Conservation (phyloP, 2,888 invertebrate species). For the Masnerella sp. region DNA sequence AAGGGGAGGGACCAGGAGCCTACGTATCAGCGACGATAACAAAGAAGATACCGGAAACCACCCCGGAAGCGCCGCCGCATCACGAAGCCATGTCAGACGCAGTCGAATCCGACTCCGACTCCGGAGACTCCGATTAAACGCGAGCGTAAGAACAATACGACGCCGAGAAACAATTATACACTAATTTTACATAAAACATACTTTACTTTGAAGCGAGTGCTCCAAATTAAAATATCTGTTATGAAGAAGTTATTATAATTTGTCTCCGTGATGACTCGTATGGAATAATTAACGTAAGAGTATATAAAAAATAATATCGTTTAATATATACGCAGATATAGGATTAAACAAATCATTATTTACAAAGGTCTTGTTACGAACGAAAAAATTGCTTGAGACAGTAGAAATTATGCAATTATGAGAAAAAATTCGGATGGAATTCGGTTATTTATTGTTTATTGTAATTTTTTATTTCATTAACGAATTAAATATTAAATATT, state of each 20-base stretch:
- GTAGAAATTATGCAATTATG: conserved; percentile 24
- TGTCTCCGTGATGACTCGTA: conserved; percentile 16
- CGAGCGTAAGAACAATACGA: not conserved
- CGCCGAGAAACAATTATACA: conserved; percentile 1
- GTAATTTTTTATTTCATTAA: not conserved
- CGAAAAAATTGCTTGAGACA: conserved; percentile 34
- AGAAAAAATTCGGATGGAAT: conserved; percentile 31
- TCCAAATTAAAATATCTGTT: conserved; percentile 8
- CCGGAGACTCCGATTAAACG: conserved; percentile 54
- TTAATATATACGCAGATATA: conserved; percentile 45
- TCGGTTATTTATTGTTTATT: not conserved
- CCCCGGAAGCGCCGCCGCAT: conserved; percentile 67
- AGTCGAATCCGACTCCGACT: conserved; percentile 80
- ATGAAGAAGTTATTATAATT: conserved; percentile 9
- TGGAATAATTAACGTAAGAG: conserved; percentile 12
- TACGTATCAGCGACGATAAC: conserved; percentile 83
- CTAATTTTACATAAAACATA: conserved; percentile 23
- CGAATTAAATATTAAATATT: too few relatives aligned
- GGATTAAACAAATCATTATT: conserved; percentile 31
- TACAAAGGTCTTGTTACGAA: conserved; percentile 31
- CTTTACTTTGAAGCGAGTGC: not conserved
- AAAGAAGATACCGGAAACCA: conserved; percentile 73
- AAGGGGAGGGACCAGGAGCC: conserved; percentile 84
- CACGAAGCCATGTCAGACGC: conserved; percentile 75
- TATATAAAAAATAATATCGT: conserved; percentile 37